Conservation (phyloP, 2,888 invertebrate species). For the Xylota sylvarum region DNA sequence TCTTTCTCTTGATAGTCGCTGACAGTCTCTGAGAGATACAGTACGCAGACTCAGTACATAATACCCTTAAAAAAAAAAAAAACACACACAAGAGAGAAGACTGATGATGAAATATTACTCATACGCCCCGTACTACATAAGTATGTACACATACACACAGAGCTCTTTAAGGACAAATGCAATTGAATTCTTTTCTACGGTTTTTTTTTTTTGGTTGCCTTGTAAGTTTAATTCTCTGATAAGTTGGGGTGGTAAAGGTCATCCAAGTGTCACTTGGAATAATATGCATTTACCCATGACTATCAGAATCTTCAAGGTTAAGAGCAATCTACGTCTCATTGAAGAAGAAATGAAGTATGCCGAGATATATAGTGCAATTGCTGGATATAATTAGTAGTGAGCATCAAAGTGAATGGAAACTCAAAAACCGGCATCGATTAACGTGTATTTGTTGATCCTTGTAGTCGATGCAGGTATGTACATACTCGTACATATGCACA, state of each 20-base stretch:
- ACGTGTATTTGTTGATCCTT: slow-evolving; percentile 23
- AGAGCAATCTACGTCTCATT: slow-evolving; percentile 42
- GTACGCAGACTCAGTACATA: slow-evolving; percentile 54
- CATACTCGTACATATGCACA: not conserved
- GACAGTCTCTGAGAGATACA: slow-evolving; percentile 9
- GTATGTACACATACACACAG: slow-evolving; percentile 9
- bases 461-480: not conserved
- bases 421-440: not conserved
- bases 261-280: slow-evolving; percentile 33
- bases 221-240: slow-evolving; percentile 12
- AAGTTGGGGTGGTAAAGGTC: slow-evolving; percentile 33
- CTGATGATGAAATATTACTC: slow-evolving; percentile 17
- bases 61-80: not conserved
- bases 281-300: slow-evolving; percentile 32
- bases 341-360: slow-evolving; percentile 18
- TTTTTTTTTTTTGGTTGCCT: slow-evolving; percentile 1
- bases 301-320: slow-evolving; percentile 51
- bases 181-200: slow-evolving; percentile 5
- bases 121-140: slow-evolving; percentile 21
- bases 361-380: not conserved
- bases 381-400: slow-evolving; percentile 25
- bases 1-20: not conserved
- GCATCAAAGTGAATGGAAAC: not conserved
- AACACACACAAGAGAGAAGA: not conserved
- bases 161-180: slow-evolving; percentile 35